Base-by-base conservation (phyloP, 2,888 invertebrate genomes). In the Pecten maximus region DNA sequence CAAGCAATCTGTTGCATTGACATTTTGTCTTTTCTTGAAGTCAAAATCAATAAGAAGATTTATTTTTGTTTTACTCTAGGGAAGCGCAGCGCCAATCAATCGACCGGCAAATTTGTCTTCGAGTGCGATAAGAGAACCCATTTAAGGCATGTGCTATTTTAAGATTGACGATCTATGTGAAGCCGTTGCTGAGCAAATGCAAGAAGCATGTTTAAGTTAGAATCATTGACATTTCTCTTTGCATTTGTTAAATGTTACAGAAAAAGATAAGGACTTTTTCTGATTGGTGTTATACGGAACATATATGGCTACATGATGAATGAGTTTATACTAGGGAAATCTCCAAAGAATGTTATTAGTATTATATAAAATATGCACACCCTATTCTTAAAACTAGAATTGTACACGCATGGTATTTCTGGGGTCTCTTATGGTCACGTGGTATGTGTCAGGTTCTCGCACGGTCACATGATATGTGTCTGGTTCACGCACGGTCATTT, bases 1-100 rank as follows among this genome's bases (percentile, higher is more conserved):
- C 35, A 35, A 74, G 74, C 35, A 74, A 74, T 74, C 74, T 74
- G 74, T 74, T 74, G 74, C 74, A 74, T 74, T 35, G 74, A 74
- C 74, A 74, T 74, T 74, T 74, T 28, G 74, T 74, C 74, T 74
- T 74, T 74, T 74, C 74, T 74, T 74, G 35, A 74, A 74, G 74
- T 74, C 74, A 35, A 74, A 74, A 74, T 74, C 74, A 74, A 74
- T 74, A 74, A 0, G 74, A 74, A 74, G 74, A 74, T 74, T 74
- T 74, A 74, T 74, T 74, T 74, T 74, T 74, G 74, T 28, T 74
- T 74, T 74, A 74, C 74, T 74, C 74, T 12, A 35, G 74, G 74
- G 74, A 60, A 74, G 74, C 74, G 74, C 28, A 35, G 74, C 74
- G 74, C 74, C 74, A 74, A 74, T 74, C 74, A 35, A 60, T 60